Base-by-base conservation (phyloP, 2,888 invertebrate species). In the Macrophya annulata region DNA sequence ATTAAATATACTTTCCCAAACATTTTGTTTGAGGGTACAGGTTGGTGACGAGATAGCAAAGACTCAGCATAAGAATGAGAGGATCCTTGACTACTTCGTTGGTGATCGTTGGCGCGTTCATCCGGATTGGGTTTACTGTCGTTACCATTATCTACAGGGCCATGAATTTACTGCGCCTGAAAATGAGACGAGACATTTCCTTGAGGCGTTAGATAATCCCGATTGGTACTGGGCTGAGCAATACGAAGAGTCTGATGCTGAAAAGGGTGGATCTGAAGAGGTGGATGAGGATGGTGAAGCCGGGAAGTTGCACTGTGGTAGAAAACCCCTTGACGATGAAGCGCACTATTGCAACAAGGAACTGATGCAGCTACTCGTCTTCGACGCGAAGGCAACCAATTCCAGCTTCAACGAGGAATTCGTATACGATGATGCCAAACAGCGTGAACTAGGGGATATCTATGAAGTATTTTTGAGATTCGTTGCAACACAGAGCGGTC, bases 61-160 rank as follows among this genome's bases (percentile, higher is more conserved):
- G 92, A 94, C 96, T 89, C 95, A 95, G 71, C 95, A 96, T 86
- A 95, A 96, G 89, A 96, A 96, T 68, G 94, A 96, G 81, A 96
- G 96, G 90, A 95, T 97, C 65, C 96, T 96, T 0, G 95, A 96
- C 74, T 97, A 96, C 91, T 98, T 98, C 91, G 94, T 94, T 85
- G 97, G 96, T 15, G 95, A 95, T 8, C 95, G 96, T 91, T 98
- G 97, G 96, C 96, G 96, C 90, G 95, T 98, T 48, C 98, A 98
- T 94, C 98, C 98, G 0, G 96, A 97, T 90, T 98, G 98, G 98
- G 96, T 97, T 0, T 98, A 98, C 92, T 98, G 98, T 92, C 97
- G 97, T 90, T 98, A 97, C 91, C 97, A 97, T 91, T 97, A 98
- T 90, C 94, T 97, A 83, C 97, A 97, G 92, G 96, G 96, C 0